Conservation (phyloP, 2,888 invertebrate genomes). For the Parapristionchus giblindavisi region DNA sequence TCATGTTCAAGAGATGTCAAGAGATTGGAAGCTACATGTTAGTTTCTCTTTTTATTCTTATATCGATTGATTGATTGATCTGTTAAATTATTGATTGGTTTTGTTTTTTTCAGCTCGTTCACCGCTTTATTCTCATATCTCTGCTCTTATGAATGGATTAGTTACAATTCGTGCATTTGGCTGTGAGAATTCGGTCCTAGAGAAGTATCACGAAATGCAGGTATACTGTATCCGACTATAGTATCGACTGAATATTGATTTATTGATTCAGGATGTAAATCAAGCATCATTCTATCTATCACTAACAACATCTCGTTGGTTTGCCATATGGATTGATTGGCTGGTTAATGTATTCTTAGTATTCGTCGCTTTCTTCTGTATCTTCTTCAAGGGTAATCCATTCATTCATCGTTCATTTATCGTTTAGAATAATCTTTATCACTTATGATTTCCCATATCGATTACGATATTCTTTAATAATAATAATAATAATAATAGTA, state of each 20-base stretch:
- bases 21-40: conserved; percentile 73
- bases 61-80: not conserved
- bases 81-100: not conserved
- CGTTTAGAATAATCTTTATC: not conserved
- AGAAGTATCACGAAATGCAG: conserved; percentile 71
- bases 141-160: conserved; percentile 87
- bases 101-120: conserved; percentile 79
- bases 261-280: conserved; percentile 78
- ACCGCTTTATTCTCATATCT: conserved; percentile 93
- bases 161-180: conserved; percentile 89
- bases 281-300: conserved; percentile 92
- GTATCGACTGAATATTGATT: not conserved
- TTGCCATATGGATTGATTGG: conserved; percentile 90
- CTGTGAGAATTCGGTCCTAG: conserved; percentile 81
- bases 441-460: too few relatives aligned
- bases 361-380: conserved; percentile 85
- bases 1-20: conserved; percentile 83
- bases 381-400: conserved; percentile 70
- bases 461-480: conserved; percentile 2
- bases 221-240: too few relatives aligned
- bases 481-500: not conserved
- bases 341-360: conserved; percentile 87
- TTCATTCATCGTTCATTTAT: not conserved
- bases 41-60: conserved; percentile 45
- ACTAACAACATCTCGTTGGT: conserved; percentile 87